phyloP scores from a whole-genome alignment of 2,113 vertebrate species.

The Scopus umbretta region DNA sequence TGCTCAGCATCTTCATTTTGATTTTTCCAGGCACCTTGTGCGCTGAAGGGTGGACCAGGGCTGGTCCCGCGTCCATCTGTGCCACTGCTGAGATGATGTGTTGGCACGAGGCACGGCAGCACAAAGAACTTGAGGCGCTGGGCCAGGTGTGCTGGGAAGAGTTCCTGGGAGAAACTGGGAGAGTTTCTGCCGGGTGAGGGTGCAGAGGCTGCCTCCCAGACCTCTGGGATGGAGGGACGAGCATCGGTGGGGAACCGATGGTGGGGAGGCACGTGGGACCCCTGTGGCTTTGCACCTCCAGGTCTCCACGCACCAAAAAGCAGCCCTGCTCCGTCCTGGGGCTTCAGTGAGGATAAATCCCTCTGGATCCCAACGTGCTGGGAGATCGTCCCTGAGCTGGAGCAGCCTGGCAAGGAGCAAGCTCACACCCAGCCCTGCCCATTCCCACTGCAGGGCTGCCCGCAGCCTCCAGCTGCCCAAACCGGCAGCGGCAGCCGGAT shows the following conservation, averaged over 20 bases:
- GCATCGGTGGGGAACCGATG: accelerated
- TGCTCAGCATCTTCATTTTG: not conserved
- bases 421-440: not conserved
- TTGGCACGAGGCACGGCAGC: not conserved
- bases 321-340: not conserved
- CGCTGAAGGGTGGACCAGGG: accelerated
- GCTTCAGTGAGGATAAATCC: not conserved
- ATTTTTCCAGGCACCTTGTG: not conserved
- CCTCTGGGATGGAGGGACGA: not conserved
- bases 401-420: not conserved
- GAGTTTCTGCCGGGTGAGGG: not conserved
- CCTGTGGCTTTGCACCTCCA: accelerated
- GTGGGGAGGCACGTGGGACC: accelerated
- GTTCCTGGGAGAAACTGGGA: not conserved
- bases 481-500: not conserved
- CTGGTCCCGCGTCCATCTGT: accelerated
- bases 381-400: accelerated
- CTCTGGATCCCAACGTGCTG: not conserved
- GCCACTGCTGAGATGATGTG: not conserved
- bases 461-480: not conserved
- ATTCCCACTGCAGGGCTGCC: not conserved
- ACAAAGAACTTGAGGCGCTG: accelerated
- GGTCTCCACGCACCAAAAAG: not conserved
- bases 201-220: not conserved
- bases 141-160: not conserved